Base-by-base conservation (phyloP, 1,140 invertebrate genomes). In the Mycetomoellerius zeteki region DNA sequence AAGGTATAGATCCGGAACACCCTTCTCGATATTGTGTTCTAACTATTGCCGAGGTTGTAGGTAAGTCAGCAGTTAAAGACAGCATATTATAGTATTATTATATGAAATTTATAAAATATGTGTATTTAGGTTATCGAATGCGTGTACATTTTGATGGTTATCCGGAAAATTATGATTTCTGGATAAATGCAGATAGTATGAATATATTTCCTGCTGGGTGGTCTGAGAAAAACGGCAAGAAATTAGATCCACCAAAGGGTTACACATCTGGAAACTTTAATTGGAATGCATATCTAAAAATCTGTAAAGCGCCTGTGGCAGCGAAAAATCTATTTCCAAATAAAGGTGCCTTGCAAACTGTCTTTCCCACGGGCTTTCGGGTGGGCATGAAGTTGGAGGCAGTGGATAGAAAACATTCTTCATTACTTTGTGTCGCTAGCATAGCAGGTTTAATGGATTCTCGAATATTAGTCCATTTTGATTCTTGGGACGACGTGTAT, bases 311-410 rank as follows among this genome's bases (percentile, higher is more conserved):
- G 12, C 96, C 97, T 62, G 96, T 98, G 7, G 98, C 98, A 8
- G 98, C 98, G 0, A 97, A 97, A 87, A 96, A 96, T 89, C 95
- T 98, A 43, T 99, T 99, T 94, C 94, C 96, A 1, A 97, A 96
- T 90, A 96, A 95, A 95, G 96, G 95, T 92, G 97, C 97, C 37
- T 94, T 95, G 91, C 93, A 97, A 96, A 95, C 97, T 19, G 96
- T 97, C 56, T 97, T 97, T 91, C 97, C 97, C 10, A 98, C 97
- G 94, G 96, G 96, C 21, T 99, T 99, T 93, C 96, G 97, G 58
- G 96, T 98, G 73, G 98, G 98, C 50, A 98, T 98, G 98, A 99
- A 99, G 95, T 94, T 99, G 33, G 99, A 99, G 95, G 99, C 99
- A 10, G 98, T 99, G 62, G 99, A 99, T 95, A 97, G 97, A 52